Evolutionary conservation across 2,113 vertebrate species (phyloP).

Genomic region (Dasypus novemcinctus): DNA sequence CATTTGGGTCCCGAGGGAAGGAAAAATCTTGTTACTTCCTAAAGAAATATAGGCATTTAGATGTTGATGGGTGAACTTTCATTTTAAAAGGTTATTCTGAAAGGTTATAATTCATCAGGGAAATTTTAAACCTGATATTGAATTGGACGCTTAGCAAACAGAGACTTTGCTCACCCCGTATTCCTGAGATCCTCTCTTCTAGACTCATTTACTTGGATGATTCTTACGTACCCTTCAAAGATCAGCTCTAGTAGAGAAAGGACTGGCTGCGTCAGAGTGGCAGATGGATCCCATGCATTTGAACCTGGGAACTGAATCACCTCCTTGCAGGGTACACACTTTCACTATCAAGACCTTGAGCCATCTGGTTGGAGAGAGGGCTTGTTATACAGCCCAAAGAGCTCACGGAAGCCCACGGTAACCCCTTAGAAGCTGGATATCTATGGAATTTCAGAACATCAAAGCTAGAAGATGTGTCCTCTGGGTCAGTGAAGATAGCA

Average conservation of each 20-base stretch:
- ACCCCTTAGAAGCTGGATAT: neutral
- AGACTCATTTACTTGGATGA: neutral
- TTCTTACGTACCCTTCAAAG: neutral
- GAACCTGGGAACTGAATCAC: neutral
- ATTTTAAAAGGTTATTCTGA: constrained; percentile 30
- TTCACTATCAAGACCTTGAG: neutral
- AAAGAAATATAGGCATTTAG: neutral
- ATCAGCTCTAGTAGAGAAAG: neutral
- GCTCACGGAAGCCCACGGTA: neutral
- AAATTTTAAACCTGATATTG: neutral
- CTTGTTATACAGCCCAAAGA: neutral
- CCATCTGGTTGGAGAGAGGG: neutral
- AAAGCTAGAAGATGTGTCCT: neutral
- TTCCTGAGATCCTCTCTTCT: neutral
- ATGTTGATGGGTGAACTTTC: constrained; percentile 29
- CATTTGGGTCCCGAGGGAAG: constrained; percentile 43
- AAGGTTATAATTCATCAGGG: neutral
- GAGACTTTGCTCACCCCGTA: neutral
- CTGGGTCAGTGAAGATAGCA: neutral
- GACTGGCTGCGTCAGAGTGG: neutral
- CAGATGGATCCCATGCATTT: neutral
- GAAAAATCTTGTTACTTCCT: constrained; percentile 1
- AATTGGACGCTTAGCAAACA: neutral
- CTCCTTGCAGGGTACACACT: neutral
- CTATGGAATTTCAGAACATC: neutral